Base-by-base conservation (phyloP, 2,113 vertebrate species). In the Upupa epops region DNA sequence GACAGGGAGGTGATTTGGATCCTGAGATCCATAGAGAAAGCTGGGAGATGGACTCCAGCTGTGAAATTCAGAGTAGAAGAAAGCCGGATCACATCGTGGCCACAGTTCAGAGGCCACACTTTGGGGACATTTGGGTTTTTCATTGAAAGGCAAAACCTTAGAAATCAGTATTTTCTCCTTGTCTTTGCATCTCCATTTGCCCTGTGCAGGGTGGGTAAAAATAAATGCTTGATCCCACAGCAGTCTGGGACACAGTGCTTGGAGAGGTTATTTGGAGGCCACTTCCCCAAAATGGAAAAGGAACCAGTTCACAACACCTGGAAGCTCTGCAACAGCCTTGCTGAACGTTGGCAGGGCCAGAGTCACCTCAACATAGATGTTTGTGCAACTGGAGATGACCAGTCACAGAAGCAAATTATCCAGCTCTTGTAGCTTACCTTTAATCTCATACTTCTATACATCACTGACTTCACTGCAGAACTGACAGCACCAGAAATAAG, bases 11-110 rank as follows among this genome's bases (percentile, higher is more conserved):
- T 13, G 64, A 36, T 92, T 94, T 93, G 90, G 86, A 86, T 74
- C 42, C 55, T 52, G 55, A 90, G 54, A 52, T 71, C 42, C 64
- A 65, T 48, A n/a, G 70, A 13, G 72, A 42, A 36, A 48, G 64
- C 52, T 61, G 92, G 54, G 80, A 29, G 36, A 86, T 46, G 83
- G 83, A 55, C n/a, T 90, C 80, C 86, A 90, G 76, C 86, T 71
- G 90, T 18, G 40, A 22, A 90, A 31, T 25, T 63, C 21, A 2
- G 28, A 73, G 75, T 40, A 85, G 60, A 76, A 28, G 1, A 9
- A 51, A 59, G 59, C 26, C 61, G 85, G 59, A 48, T 2, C 7
- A n/a, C 15, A 17, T 11, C 2, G 6, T 1, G 34, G 63, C 29
- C 34, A 13, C 18, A 46, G 46, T 37, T 82, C 59, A 61, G 46